phyloP scores from a whole-genome alignment of 2,888 invertebrate genomes.

The Hirtodrosophila duncani region DNA sequence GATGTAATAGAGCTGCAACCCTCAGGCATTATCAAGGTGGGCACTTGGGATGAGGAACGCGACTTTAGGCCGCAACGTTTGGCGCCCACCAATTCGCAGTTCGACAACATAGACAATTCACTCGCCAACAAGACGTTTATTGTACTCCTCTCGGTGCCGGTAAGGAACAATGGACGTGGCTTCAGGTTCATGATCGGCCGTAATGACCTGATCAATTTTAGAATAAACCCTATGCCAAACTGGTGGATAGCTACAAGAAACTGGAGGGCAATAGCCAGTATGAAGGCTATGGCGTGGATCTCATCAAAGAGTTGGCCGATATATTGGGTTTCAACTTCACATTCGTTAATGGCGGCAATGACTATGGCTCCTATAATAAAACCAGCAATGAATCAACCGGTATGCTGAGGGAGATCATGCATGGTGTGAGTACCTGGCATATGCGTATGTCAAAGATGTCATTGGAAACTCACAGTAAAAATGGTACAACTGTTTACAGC shows the following conservation, averaged over 20 bases:
- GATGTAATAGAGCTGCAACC: conserved; percentile 84
- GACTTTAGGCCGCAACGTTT: conserved; percentile 80
- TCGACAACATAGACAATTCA: conserved; percentile 80
- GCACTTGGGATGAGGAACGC: conserved; percentile 84
- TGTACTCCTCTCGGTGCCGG: conserved; percentile 85
- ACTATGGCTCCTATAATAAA: conserved; percentile 85
- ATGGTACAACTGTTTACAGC: too few species aligned
- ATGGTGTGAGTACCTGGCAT: conserved; percentile 78
- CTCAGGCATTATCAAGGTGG: conserved; percentile 84
- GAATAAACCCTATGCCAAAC: conserved; percentile 90
- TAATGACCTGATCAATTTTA: too few species aligned
- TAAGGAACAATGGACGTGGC: too few species aligned
- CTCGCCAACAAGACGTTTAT: conserved; percentile 85
- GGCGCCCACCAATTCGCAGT: conserved; percentile 76
- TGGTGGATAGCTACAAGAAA: conserved; percentile 83
- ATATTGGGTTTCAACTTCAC: conserved; percentile 90
- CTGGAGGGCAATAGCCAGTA: conserved; percentile 89
- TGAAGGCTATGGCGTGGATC: conserved; percentile 92
- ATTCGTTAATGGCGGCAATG: conserved; percentile 86
- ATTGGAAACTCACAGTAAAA: too few species aligned
- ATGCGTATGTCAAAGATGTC: too few species aligned
- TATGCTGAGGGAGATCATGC: conserved; percentile 90
- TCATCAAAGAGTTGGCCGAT: conserved; percentile 88
- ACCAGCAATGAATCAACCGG: conserved; percentile 87
- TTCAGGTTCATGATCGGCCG: too few species aligned